Percentiles rank a stretch among this genome's conserved stretches.
Evolutionary conservation across 1,140 invertebrate species (phyloP).

Genomic region (Ganaspis sp.): DNA sequence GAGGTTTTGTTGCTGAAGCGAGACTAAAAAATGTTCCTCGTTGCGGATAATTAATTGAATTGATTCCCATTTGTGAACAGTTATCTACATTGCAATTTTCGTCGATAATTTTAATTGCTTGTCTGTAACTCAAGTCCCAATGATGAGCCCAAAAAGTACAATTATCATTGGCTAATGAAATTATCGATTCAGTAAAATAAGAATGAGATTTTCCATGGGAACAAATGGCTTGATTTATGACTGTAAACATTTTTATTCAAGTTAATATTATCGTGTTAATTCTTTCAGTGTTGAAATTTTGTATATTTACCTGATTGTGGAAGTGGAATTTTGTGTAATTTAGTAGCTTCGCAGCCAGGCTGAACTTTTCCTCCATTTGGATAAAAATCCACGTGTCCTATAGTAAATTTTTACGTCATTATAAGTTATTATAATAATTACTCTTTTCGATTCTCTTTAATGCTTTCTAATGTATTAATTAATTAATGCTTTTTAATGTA

Average conservation of each 20-base stretch:
- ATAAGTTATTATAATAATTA: no score
- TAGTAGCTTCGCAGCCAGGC: slow-evolving; percentile 72
- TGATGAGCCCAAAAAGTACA: slow-evolving; percentile 76
- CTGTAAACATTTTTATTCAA: slow-evolving; percentile 58
- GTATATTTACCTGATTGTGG: background rate
- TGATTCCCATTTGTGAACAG: slow-evolving; percentile 62
- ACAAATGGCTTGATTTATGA: slow-evolving; percentile 76
- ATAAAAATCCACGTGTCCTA: slow-evolving; percentile 82
- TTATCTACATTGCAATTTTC: slow-evolving; percentile 46
- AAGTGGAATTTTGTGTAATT: background rate
- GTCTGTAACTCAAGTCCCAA: slow-evolving; percentile 77
- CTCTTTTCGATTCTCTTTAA: no score
- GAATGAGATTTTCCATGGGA: slow-evolving; percentile 79
- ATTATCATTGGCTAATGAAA: slow-evolving; percentile 63
- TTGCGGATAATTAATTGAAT: slow-evolving; percentile 43
- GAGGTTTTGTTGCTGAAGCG: slow-evolving; percentile 37
- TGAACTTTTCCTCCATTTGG: slow-evolving; percentile 82
- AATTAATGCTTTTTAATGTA: no score
- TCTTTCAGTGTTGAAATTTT: slow-evolving; percentile 20
- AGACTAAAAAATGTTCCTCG: slow-evolving; percentile 46
- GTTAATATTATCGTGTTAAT: slow-evolving; percentile 33
- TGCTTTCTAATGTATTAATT: no score
- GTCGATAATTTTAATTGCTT: slow-evolving; percentile 51
- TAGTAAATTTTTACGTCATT: background rate
- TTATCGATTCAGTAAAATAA: slow-evolving; percentile 78